Base-by-base conservation (phyloP, 2,797 vertebrate genomes). In the Neoniphon sammara region DNA sequence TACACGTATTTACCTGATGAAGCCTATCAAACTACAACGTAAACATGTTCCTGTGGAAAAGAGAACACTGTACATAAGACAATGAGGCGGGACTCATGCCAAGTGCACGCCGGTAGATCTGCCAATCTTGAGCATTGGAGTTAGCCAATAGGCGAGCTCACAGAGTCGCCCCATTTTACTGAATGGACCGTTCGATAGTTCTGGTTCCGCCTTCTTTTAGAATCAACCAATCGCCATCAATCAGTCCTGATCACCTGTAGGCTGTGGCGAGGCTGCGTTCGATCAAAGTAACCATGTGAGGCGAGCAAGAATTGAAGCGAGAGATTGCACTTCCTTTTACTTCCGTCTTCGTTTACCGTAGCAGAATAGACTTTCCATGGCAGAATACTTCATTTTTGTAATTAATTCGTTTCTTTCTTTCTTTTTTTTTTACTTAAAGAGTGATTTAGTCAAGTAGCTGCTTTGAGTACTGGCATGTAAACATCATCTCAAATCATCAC, bases 91-190 rank as follows among this genome's bases (percentile, higher is more conserved):
- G 70, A 75, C n/a, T 34, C 2, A 2, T 11, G 21, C 55, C 62
- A 84, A 31, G 2, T 31, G 34, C 4, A 9, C 31, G 9, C 34
- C 15, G 8, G 31, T 31, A 23, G 49, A 5, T 53, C 60, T 47
- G 63, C 70, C 68, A 84, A 65, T 42, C 47, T 75, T 69, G 47
- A 23, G 60, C 70, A 59, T 18, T 20, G 11, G 5, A 1, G 18
- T 31, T 21, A 68, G 67, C 94, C 93, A 94, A 94, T 94, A 14
- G 71, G 1, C 79, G 25, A 30, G 36, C 50, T 52, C 17, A 18
- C 50, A 56, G 27, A 58, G 54, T 93, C 91, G 79, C 63, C 80
- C 86, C 89, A 92, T 75, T 67, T 5, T 72, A 46, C 0, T 58
- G 64, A 92, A 82, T 90, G 89, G 90, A 10, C 4, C 2, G 8